These are phyloP conservation scores for Athalia cordata DNA, from an alignment of 2,888 invertebrate genomes.

Conservation along the genomic window DNA sequence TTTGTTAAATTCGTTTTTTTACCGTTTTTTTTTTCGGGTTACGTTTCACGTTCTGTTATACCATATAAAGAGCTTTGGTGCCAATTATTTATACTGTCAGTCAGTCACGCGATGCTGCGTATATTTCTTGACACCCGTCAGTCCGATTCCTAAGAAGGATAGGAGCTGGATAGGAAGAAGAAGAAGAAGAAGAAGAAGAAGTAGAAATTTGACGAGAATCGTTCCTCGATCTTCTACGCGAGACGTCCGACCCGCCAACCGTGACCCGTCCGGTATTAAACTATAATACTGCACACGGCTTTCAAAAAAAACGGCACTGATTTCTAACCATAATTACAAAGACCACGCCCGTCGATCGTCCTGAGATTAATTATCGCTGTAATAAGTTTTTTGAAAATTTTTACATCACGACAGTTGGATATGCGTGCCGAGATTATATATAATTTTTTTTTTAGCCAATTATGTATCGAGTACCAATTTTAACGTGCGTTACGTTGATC, in stretches of 20 bases:
- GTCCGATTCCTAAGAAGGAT: background rate
- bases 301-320: background rate
- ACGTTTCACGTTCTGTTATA: background rate
- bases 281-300: background rate
- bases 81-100: constrained; percentile 35
- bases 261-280: background rate
- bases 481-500: background rate
- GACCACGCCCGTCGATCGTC: constrained; percentile 8
- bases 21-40: no score
- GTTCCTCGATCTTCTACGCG: background rate
- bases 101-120: constrained; percentile 23
- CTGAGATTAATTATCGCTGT: background rate
- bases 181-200: background rate
- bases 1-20: no score
- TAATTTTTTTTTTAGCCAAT: no score
- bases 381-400: background rate
- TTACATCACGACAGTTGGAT: background rate
- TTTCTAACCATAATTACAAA: constrained; percentile 25
- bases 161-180: background rate
- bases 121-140: constrained; percentile 36
- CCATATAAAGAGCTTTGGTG: constrained; percentile 22
- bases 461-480: background rate
- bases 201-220: constrained; percentile 22
- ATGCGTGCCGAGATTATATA: background rate
- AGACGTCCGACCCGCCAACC: background rate